Percentiles rank a stretch among this genome's conserved stretches.
Evolutionary conservation across 2,113 vertebrate species (phyloP).

Genomic region (Anguilla japonica): DNA sequence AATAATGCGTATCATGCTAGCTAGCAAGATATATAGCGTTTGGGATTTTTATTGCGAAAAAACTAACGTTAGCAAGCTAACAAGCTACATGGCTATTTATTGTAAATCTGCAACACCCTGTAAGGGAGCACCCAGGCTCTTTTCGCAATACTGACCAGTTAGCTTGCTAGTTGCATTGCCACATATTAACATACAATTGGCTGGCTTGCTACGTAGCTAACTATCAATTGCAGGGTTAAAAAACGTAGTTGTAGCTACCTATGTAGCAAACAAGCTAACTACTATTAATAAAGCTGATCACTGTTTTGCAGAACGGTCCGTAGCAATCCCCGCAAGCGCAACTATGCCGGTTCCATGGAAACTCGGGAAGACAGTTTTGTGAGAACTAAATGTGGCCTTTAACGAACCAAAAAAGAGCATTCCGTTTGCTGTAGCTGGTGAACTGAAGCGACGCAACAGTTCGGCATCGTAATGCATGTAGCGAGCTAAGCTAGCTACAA

Average conservation of each 20-base stretch:
- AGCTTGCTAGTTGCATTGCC: no score
- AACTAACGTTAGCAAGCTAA: background rate
- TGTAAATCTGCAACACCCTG: background rate
- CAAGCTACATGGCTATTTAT: background rate
- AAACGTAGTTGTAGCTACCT: background rate
- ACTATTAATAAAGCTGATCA: constrained; percentile 44
- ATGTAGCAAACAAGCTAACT: background rate
- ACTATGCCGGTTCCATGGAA: constrained; percentile 60
- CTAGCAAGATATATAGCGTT: background rate
- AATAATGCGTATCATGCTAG: background rate
- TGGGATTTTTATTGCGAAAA: background rate
- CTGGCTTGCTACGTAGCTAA: background rate
- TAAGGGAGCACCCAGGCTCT: background rate
- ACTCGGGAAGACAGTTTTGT: constrained; percentile 56
- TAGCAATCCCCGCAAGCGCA: constrained; percentile 63
- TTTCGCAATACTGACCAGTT: background rate
- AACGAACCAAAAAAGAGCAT: constrained; percentile 44
- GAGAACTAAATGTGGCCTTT: constrained; percentile 62
- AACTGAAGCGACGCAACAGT: constrained; percentile 31
- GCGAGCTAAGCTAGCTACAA: background rate
- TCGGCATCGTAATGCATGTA: background rate
- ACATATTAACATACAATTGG: no score
- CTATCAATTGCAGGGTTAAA: background rate
- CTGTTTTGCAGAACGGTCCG: constrained; percentile 64
- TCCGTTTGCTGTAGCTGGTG: background rate